Percentiles rank a stretch among this genome's conserved stretches.
Evolutionary conservation across 2,797 vertebrate species (phyloP).

Genomic region (Potorous gilbertii): DNA sequence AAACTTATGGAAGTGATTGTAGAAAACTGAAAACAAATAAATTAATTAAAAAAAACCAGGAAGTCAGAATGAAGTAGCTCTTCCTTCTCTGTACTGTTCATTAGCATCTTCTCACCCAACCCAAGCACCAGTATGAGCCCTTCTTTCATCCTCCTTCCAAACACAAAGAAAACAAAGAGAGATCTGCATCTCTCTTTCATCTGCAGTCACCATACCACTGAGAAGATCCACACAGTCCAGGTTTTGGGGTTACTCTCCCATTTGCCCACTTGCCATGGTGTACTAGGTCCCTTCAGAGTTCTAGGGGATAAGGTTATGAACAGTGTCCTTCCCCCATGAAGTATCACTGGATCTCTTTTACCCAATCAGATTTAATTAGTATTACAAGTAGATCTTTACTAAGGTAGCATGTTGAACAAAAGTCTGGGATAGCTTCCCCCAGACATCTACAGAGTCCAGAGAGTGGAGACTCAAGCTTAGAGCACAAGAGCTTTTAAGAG

Average conservation of each 20-base stretch:
- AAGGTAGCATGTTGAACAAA: neutral
- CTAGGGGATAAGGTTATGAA: neutral
- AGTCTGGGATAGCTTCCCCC: neutral
- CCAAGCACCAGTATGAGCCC: neutral
- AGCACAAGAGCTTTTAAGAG: neutral
- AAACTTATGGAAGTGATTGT: too few species aligned
- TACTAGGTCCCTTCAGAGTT: neutral
- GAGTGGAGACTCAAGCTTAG: neutral
- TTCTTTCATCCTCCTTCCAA: neutral
- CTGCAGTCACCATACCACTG: neutral
- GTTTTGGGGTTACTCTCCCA: too few species aligned
- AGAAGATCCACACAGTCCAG: too few species aligned
- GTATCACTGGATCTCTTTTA: neutral
- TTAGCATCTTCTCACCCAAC: neutral
- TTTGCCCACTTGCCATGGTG: neutral
- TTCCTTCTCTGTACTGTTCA: neutral
- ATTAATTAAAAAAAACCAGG: too few species aligned
- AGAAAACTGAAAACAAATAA: too few species aligned
- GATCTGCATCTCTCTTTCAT: too few species aligned
- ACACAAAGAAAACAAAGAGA: neutral
- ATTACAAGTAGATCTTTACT: neutral
- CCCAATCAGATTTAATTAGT: neutral
- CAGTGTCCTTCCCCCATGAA: neutral
- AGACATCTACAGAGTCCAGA: neutral
- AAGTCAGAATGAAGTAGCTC: neutral